Evolutionary conservation across 2,113 vertebrate species (phyloP).

Genomic region (Danio rerio): GRCz12tu NC_133177.1:50548501-50549000

Average conservation of each 20-base stretch:
- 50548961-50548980: too few species aligned
- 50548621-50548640: background rate
- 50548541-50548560: background rate
- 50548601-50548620: background rate
- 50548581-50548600: background rate
- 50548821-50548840: too few species aligned
- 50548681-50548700: background rate
- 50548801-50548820: background rate
- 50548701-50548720: background rate
- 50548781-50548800: background rate
- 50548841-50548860: too few species aligned
- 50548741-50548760: background rate
- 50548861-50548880: too few species aligned
- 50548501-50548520: background rate
- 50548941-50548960: too few species aligned
- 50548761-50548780: background rate
- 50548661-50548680: background rate
- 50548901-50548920: too few species aligned
- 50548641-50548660: too few species aligned
- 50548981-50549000: too few species aligned
- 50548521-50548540: slow-evolving; percentile 3
- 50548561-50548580: background rate
- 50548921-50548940: too few species aligned
- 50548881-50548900: too few species aligned
- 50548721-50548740: background rate